phyloP scores from a whole-genome alignment of 2,113 vertebrate genomes.

The Mirza zaza region DNA sequence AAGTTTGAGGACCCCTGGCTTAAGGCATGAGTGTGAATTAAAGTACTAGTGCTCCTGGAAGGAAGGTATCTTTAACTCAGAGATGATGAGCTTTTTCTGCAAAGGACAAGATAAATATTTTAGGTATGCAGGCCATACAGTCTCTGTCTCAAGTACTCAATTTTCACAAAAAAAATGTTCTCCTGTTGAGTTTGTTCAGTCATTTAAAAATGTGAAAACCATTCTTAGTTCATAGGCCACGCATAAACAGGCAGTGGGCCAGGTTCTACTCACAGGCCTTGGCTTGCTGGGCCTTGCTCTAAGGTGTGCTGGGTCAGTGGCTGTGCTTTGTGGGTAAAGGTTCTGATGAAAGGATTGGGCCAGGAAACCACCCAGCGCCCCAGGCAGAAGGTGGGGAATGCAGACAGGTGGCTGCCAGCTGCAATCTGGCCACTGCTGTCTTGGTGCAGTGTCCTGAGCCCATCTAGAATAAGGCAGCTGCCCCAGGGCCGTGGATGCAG shows the following conservation, averaged over 20 bases:
- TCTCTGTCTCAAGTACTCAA: not conserved
- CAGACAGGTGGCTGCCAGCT: not conserved
- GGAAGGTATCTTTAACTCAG: not conserved
- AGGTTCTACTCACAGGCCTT: not conserved
- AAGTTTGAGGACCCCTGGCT: not conserved
- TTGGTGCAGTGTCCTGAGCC: fast-evolving
- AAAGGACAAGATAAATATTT: not conserved
- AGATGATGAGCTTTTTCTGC: not conserved
- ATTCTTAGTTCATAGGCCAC: not conserved
- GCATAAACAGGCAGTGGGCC: not conserved
- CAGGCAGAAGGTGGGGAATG: not conserved
- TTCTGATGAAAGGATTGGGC: not conserved
- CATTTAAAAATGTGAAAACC: not conserved
- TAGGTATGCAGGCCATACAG: not conserved
- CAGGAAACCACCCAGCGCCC: not conserved
- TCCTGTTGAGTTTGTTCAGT: not conserved
- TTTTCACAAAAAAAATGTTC: not conserved
- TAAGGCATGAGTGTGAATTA: not conserved
- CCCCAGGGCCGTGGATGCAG: not conserved
- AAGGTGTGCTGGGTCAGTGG: not conserved
- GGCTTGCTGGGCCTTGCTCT: not conserved
- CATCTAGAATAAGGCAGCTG: not conserved
- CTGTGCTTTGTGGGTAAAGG: not conserved
- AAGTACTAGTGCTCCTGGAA: not conserved
- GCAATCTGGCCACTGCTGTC: not conserved